Evolutionary conservation across 2,113 vertebrate genomes (phyloP), one percentile per base, ranked within the genome.

Genomic region (Colinus virginianus): DNA sequence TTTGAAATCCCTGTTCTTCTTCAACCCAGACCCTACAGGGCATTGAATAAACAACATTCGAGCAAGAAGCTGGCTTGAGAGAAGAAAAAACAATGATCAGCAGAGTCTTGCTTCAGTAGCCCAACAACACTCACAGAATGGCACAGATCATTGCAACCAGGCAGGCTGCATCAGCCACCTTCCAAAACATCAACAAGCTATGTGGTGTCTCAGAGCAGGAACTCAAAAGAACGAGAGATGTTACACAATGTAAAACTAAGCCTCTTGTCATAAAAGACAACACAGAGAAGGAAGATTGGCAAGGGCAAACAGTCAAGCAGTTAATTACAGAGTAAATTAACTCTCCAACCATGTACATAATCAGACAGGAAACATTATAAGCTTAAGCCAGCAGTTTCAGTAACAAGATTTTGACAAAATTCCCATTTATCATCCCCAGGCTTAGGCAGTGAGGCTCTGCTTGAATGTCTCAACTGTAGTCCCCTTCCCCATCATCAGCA

Each of bases 251-350:
- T 48, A 76, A 89, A 89, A 72, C 5, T 4, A 46, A 93, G 3
- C 13, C 20, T 11, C 5, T 67, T 42, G 16, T 42, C 46, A 46
- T 7, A 59, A 32, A 82, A 70, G 13, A 82, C 20, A 72, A 87
- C 95, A 43, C 12, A 77, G 22, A 34, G 81, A 87, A 45, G 9
- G 23, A 87, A 89, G 34, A 42, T 36, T 13, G 75, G n/a, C 8
- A 40, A 69, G 26, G 49, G 25, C n/a, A 82, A 82, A 42, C n/a
- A 56, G 36, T 13, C 17, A 90, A 85, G 61, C 32, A 62, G 43
- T 46, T 87, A 53, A 79, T 82, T 83, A 66, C 67, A 69, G 49
- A 79, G 48, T 69, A 83, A 85, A 74, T 83, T 38, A 90, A n/a
- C 59, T 66, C 55, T 77, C 78, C 46, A 80, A 4, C n/a, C 71